phyloP scores from a whole-genome alignment of 2,888 invertebrate genomes.

The Anorthoa munda region DNA sequence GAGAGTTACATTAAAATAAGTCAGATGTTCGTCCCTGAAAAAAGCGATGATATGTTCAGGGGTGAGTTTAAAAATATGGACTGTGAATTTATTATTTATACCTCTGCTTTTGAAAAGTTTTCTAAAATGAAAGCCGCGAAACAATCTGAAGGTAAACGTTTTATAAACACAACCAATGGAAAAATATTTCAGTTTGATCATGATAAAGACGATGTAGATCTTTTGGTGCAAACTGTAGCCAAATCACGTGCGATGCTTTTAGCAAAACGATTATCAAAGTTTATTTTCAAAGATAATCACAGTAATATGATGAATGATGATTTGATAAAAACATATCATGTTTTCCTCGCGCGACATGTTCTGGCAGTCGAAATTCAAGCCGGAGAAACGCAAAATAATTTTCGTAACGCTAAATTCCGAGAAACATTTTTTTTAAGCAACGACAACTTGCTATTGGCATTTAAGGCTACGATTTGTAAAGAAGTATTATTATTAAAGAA shows the following conservation, averaged over 20 bases:
- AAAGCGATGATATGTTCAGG: constrained; percentile 46
- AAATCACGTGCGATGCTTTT: constrained; percentile 48
- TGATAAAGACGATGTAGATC: constrained; percentile 48
- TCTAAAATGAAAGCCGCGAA: constrained; percentile 23
- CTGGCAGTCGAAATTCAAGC: constrained; percentile 9
- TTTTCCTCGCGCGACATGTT: constrained; percentile 44
- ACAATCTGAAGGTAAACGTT: constrained; percentile 10
- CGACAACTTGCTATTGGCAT: constrained; percentile 30
- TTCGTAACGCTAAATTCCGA: constrained; percentile 33
- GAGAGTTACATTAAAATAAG: constrained; percentile 55
- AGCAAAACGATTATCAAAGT: constrained; percentile 50
- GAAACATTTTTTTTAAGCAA: constrained; percentile 37
- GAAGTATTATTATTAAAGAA: constrained; percentile 27
- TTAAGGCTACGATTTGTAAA: constrained; percentile 37
- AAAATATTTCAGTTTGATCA: constrained; percentile 52
- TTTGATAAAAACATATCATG: constrained; percentile 55
- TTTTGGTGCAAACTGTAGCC: constrained; percentile 31
- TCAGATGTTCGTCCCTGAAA: constrained; percentile 36
- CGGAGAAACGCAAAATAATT: background rate
- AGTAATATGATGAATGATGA: constrained; percentile 53
- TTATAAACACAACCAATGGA: constrained; percentile 43
- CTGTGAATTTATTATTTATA: constrained; percentile 60
- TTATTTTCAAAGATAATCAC: constrained; percentile 46
- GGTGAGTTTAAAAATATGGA: constrained; percentile 40
- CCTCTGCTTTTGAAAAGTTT: constrained; percentile 48